Evolutionary conservation across 30 jellyfish, hydroid and myxozoan species (phyloP), one percentile per base, ranked within the genome.

Genomic region (Pelagia noctiluca): DNA sequence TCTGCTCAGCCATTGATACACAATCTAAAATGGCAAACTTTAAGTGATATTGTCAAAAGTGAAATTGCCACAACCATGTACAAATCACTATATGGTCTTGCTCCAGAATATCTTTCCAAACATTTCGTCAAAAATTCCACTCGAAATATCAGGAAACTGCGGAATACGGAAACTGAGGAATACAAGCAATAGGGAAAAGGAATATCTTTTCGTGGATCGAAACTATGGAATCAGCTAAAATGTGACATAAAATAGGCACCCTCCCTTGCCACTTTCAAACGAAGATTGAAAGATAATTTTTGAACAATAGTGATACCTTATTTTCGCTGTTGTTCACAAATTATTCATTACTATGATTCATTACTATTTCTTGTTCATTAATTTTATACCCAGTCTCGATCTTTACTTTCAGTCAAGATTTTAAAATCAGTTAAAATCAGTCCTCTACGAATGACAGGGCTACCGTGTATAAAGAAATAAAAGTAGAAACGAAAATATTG

Each of bases 21-120:
- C 16, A 42, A 16, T 42, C 16, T 42, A 5, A 42, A 42, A 42
- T 42, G 57, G 57, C 57, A 8, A 5, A 42, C 12, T 42, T 5
- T 42, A 16, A 42, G 16, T 42, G 57, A 42, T 42, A 42, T 42
- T 42, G 16, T 42, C 16, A 42, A 42, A 42, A 42, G 57, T 42
- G 57, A 42, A 42, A 42, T 16, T 5, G 57, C 12, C 8, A 42
- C 57, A 5, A 42, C 57, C 57, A 42, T 42, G 57, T 67, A 67
- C 62, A 67, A 67, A 67, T 67, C 80, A 33, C 31, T 67, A 34
- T 2, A 67, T 67, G 80, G 35, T 48, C 80, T 67, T 67, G 80
- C 80, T 28, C 33, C 80, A 7, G 80, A 67, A 16, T 67, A 67
- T 62, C 80, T 67, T 33, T 67, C 80, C 22, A 48, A 67, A 8